phyloP scores from a whole-genome alignment of 2,888 invertebrate species.

The Drosophila suboccidentalis region DNA sequence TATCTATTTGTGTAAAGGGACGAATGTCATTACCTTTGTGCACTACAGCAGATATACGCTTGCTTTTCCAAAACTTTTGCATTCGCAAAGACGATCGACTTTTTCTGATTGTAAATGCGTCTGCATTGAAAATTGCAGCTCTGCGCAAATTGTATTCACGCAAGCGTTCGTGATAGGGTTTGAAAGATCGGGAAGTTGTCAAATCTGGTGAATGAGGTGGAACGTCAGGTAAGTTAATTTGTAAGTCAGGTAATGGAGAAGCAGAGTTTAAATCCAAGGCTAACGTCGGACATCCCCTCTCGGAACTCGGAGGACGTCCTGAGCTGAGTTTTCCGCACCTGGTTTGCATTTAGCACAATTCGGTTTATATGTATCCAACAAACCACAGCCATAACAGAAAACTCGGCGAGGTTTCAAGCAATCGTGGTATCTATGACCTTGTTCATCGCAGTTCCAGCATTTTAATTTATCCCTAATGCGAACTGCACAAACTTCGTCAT shows the following conservation, averaged over 20 bases:
- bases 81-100: background rate
- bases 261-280: background rate
- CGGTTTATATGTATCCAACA: constrained; percentile 5
- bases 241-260: background rate
- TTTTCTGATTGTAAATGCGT: background rate
- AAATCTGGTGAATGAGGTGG: background rate
- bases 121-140: background rate
- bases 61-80: background rate
- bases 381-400: constrained; percentile 17
- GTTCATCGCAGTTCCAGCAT: constrained; percentile 10
- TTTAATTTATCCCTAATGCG: background rate
- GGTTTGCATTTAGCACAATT: constrained; percentile 1
- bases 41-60: background rate
- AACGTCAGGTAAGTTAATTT: background rate
- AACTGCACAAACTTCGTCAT: background rate
- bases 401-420: constrained; percentile 3
- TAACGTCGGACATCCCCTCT: constrained; percentile 1
- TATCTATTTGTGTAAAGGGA: background rate
- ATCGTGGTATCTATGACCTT: constrained; percentile 14
- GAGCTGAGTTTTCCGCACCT: background rate
- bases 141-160: background rate
- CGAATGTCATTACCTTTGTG: constrained; percentile 13
- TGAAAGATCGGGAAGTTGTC: background rate
- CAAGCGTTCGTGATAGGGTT: constrained; percentile 4
- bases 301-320: constrained; percentile 9